Conservation (phyloP, 2,113 vertebrate genomes). For the Pluvianellus socialis region DNA sequence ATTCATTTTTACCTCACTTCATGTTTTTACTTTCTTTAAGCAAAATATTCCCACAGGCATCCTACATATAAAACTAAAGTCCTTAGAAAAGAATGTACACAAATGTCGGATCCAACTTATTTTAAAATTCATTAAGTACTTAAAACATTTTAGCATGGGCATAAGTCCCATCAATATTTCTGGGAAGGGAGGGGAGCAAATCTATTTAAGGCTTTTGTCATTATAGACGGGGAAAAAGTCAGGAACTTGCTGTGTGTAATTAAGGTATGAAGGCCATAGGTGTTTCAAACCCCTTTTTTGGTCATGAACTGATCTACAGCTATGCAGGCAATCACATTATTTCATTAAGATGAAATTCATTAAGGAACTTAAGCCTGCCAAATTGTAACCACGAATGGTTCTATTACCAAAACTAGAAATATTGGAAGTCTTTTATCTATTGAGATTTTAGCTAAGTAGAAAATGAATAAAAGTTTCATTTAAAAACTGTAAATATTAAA, state of each 20-base stretch:
- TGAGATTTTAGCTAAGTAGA: background rate
- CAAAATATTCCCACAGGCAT: background rate
- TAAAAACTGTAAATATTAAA: background rate
- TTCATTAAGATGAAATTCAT: background rate
- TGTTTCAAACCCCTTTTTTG: background rate
- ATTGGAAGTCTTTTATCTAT: background rate
- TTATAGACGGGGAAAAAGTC: background rate
- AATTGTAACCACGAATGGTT: background rate
- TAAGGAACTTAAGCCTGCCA: background rate
- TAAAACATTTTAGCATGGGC: background rate
- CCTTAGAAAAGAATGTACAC: background rate
- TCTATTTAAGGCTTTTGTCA: background rate
- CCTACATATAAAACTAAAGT: background rate
- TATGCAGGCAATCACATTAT: background rate
- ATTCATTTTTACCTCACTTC: background rate
- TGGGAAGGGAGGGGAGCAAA: background rate
- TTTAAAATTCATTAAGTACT: background rate
- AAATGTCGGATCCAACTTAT: background rate
- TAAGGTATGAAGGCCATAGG: constrained; percentile 24
- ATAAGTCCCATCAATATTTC: background rate
- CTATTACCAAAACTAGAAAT: background rate
- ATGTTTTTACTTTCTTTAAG: background rate
- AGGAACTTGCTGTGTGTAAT: constrained; percentile 25
- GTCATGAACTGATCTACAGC: constrained; percentile 47
- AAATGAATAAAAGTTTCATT: constrained; percentile 32